Evolutionary conservation across 2,888 invertebrate genomes (phyloP), one percentile per base, ranked within the genome.

Genomic region (Arenicola marina): DNA sequence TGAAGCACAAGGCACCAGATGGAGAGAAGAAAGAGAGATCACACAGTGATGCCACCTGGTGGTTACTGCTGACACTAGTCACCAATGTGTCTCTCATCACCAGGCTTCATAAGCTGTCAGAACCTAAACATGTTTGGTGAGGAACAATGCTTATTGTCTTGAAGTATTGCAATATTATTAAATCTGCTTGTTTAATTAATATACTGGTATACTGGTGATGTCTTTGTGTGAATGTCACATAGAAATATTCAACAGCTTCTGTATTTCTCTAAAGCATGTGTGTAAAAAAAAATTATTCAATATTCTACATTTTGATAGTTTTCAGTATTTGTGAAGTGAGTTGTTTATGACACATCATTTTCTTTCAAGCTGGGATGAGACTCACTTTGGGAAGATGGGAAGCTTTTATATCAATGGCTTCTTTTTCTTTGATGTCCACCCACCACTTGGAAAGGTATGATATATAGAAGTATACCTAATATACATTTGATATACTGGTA

Each of bases 301-400:
- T n/a, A n/a, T n/a, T n/a, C n/a, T n/a, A n/a, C n/a, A n/a, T n/a
- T n/a, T n/a, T n/a, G n/a, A n/a, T n/a, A n/a, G n/a, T n/a, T n/a
- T 7, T 18, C 32, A 32, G n/a, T 28, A 7, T 46, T 29, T 45
- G 21, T 28, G 18, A 56, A 4, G 26, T 54, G 24, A 34, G 15
- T 15, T 21, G 18, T 24, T n/a, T n/a, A n/a, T n/a, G n/a, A n/a
- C n/a, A n/a, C 38, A n/a, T 29, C 43, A 44, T 11, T 43, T 51
- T 26, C 44, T 29, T 62, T 65, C 31, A 70, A 81, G 81, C 61
- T 82, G 82, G 82, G 97, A 97, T 86, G 97, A 97, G 87, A 96
- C 96, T 32, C 97, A 97, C 86, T 97, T 97, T 87, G 96, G 96
- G 0, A 97, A 97, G 88, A 96, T 97, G 95, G 95, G 92, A 0